These are phyloP conservation scores for Podarcis lilfordi DNA, from an alignment of 2,797 vertebrate genomes.

Conservation along the genomic window DNA sequence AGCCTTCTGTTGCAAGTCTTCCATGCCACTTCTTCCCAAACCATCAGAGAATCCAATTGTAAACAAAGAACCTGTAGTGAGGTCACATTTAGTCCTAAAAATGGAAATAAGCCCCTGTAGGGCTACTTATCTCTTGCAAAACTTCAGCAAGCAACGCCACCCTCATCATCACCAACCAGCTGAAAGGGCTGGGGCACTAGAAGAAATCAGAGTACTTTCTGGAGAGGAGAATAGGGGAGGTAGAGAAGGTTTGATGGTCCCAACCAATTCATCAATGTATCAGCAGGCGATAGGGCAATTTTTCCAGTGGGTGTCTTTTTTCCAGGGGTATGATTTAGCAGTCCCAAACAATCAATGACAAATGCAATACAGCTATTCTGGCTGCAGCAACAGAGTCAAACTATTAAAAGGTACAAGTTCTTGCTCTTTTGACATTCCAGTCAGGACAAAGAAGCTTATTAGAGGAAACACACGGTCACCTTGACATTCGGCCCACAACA, in stretches of 20 bases:
- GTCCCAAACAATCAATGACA: background rate
- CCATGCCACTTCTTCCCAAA: background rate
- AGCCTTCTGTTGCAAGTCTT: background rate
- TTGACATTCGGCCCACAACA: background rate
- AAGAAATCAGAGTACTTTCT: background rate
- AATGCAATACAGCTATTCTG: background rate
- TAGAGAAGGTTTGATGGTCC: background rate
- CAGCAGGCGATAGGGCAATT: background rate
- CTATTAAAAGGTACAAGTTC: background rate
- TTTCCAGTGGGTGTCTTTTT: background rate
- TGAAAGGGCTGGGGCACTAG: background rate
- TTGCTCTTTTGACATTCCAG: background rate
- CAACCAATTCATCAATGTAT: background rate
- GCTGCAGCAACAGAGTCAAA: background rate
- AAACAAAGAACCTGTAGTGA: background rate
- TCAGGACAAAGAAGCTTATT: conserved; percentile 1
- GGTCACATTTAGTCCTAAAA: background rate
- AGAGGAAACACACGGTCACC: rapidly evolving
- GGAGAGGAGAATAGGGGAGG: background rate
- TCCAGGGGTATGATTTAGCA: background rate
- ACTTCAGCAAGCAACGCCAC: background rate
- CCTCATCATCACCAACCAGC: background rate
- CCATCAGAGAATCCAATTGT: background rate
- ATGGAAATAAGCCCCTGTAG: background rate
- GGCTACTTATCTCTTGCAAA: background rate